These are phyloP conservation scores for Catharus fuscescens DNA, from an alignment of 2,113 vertebrate genomes.

Conservation along the genomic window DNA sequence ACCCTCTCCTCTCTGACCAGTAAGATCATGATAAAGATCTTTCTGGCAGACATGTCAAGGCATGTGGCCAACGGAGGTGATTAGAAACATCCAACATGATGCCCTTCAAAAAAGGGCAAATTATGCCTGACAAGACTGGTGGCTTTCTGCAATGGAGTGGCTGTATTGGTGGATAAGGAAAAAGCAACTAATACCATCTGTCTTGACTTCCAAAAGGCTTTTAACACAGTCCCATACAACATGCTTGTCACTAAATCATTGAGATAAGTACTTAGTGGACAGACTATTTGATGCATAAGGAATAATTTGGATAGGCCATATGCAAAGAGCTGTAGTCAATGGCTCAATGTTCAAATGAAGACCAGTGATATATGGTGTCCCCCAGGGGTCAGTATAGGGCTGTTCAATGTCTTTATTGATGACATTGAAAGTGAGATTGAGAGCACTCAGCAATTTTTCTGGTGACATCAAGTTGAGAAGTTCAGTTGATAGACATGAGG, in stretches of 20 bases:
- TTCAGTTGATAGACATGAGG: neutral
- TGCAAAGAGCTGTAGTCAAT: neutral
- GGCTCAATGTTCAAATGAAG: neutral
- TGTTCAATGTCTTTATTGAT: neutral
- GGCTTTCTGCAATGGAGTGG: neutral
- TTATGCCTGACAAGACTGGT: neutral
- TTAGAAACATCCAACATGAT: neutral
- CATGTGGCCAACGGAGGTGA: neutral
- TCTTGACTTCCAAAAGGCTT: neutral
- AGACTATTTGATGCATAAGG: neutral
- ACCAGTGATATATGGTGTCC: neutral
- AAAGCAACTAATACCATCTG: neutral
- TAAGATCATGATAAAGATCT: neutral
- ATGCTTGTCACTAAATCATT: neutral
- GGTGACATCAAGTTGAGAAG: neutral
- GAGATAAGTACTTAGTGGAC: neutral
- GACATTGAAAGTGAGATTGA: fast-evolving
- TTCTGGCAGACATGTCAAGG: neutral
- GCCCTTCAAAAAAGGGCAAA: neutral
- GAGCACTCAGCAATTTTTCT: neutral
- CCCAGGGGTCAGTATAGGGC: neutral
- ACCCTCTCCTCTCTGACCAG: neutral
- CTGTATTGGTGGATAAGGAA: neutral
- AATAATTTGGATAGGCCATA: neutral
- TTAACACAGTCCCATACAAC: neutral